Conservation (phyloP, 2,888 invertebrate genomes). For the Chloromyia formosa region DNA sequence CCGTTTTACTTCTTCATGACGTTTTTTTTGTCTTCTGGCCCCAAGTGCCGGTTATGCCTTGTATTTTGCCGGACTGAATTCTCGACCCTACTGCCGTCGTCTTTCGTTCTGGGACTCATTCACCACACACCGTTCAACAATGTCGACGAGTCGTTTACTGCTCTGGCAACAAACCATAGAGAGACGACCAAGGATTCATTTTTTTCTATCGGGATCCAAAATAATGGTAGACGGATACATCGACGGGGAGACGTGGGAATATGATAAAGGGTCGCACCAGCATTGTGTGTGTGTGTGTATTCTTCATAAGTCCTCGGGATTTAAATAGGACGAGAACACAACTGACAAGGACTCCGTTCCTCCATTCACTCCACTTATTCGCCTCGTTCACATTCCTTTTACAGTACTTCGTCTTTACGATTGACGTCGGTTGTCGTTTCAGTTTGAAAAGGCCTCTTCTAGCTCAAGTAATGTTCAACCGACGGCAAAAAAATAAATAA, state of each 20-base stretch:
- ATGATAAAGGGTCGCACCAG: neutral
- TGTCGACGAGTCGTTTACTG: slow-evolving; percentile 37
- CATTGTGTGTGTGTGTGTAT: neutral
- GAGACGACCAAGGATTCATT: neutral
- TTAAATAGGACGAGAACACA: slow-evolving; percentile 11
- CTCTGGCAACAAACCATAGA: slow-evolving; percentile 18
- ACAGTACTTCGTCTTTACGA: neutral
- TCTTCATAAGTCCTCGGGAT: neutral
- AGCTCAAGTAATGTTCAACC: slow-evolving; percentile 11
- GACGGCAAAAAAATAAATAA: neutral
- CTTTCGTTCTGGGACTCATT: neutral
- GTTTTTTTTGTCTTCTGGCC: neutral
- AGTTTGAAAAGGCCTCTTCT: slow-evolving; percentile 18
- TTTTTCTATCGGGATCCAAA: neutral
- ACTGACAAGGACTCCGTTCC: slow-evolving; percentile 17
- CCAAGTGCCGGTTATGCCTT: neutral
- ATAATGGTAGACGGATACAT: neutral
- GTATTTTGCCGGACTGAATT: neutral
- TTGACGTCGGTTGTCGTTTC: slow-evolving; percentile 12
- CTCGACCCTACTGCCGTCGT: too few relatives aligned
- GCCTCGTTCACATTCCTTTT: neutral
- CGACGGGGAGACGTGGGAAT: neutral
- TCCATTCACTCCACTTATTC: slow-evolving; percentile 10
- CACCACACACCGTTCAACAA: slow-evolving; percentile 6
- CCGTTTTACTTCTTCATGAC: neutral